phyloP scores from a whole-genome alignment of 2,113 vertebrate genomes.

The Anser cygnoides region DNA sequence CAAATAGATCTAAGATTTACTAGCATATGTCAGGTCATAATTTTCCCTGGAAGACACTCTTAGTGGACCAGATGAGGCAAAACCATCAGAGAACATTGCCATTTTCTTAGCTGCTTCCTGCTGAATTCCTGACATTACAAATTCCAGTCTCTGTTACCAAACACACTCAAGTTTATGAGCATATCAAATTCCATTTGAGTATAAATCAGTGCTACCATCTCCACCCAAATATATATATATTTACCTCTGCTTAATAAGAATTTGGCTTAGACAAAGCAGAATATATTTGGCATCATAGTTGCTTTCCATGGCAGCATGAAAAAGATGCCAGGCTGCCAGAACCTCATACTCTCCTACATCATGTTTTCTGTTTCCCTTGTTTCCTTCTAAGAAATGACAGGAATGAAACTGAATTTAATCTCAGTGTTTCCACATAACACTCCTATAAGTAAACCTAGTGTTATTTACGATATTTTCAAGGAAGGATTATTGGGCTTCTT shows the following conservation, averaged over 20 bases:
- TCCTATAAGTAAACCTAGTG: neutral
- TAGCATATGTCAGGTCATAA: neutral
- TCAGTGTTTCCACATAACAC: neutral
- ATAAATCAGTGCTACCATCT: neutral
- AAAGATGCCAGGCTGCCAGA: neutral
- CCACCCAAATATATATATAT: neutral
- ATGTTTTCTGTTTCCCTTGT: neutral
- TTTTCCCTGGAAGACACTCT: neutral
- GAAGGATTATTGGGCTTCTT: neutral
- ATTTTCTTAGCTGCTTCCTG: neutral
- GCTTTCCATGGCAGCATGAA: neutral
- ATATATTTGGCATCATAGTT: neutral
- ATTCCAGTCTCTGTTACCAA: neutral
- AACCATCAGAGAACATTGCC: neutral
- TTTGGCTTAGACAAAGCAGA: neutral
- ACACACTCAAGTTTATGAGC: neutral
- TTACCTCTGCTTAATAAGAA: neutral
- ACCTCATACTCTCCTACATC: neutral
- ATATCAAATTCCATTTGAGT: neutral
- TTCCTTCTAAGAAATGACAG: neutral
- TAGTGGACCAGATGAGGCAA: neutral
- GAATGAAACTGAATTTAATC: neutral
- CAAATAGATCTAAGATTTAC: neutral
- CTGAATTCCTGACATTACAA: neutral
- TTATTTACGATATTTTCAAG: neutral